Evolutionary conservation across 2,888 invertebrate genomes (phyloP).

Genomic region (Nomada ferruginata): DNA sequence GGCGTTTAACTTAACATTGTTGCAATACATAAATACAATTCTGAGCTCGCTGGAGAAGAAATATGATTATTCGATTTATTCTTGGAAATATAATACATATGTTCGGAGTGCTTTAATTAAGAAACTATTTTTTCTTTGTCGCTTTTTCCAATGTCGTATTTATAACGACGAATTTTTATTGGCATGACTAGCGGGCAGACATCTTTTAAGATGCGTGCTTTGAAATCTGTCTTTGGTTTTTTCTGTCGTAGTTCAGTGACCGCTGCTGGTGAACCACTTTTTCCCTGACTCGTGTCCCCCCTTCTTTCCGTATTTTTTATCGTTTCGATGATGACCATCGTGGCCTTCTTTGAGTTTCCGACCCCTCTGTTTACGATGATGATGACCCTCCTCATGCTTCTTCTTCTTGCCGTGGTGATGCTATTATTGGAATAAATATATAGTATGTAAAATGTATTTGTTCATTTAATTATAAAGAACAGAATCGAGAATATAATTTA

Average conservation of each 20-base stretch:
- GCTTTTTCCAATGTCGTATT: too few relatives aligned
- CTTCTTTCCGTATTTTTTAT: constrained; percentile 84
- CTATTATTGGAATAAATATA: constrained; percentile 54
- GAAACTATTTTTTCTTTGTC: too few relatives aligned
- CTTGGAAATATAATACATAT: too few relatives aligned
- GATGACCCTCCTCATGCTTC: constrained; percentile 86
- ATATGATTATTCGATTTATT: too few relatives aligned
- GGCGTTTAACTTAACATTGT: neutral
- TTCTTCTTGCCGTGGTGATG: constrained; percentile 86
- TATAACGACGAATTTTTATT: neutral
- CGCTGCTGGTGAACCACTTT: constrained; percentile 86
- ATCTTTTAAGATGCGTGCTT: neutral
- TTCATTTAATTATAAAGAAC: neutral
- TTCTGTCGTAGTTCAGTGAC: constrained; percentile 43
- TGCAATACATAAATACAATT: too few relatives aligned
- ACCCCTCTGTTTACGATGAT: constrained; percentile 85
- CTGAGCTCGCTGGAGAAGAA: too few relatives aligned
- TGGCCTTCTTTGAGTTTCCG: constrained; percentile 86
- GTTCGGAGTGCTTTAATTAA: too few relatives aligned
- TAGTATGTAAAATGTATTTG: neutral
- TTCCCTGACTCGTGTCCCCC: constrained; percentile 85
- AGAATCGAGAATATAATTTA: too few relatives aligned
- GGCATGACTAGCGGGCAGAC: neutral
- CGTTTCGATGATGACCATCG: constrained; percentile 85
- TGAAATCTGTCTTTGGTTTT: neutral